Conservation (phyloP, 2,113 vertebrate species). For the Corydoras sp. region DNA sequence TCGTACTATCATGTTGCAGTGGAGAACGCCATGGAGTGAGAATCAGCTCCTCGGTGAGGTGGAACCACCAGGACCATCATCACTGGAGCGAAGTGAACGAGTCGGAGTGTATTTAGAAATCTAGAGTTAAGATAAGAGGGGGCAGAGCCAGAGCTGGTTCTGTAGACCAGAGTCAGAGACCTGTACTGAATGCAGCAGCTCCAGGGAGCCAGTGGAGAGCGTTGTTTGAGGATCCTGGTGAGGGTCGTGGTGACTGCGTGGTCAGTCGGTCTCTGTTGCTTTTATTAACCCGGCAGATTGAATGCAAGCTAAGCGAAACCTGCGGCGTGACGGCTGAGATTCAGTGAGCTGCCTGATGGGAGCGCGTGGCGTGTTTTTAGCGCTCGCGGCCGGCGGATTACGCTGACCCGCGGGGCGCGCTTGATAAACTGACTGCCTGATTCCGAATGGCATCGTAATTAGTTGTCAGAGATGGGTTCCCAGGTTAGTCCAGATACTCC, state of each 20-base stretch:
- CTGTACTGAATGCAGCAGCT: no score
- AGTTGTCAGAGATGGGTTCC: slow-evolving; percentile 52
- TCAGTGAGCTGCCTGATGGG: slow-evolving; percentile 27
- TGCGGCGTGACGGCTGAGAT: slow-evolving; percentile 8
- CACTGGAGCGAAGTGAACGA: no score
- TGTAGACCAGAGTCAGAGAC: no score
- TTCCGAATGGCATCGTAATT: slow-evolving; percentile 56
- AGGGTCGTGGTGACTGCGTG: no score
- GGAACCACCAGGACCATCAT: no score
- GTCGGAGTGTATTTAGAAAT: no score
- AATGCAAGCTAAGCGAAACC: slow-evolving; percentile 10
- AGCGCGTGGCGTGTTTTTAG: slow-evolving; percentile 11
- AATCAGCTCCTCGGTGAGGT: no score
- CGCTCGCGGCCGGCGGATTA: slow-evolving; percentile 8
- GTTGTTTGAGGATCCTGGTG: not conserved
- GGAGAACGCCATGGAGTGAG: no score
- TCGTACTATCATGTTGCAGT: no score
- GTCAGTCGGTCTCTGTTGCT: no score
- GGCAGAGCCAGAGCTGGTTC: no score
- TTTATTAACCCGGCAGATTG: not conserved
- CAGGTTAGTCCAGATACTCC: slow-evolving; percentile 56
- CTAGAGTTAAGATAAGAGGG: no score
- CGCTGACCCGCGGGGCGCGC: slow-evolving; percentile 52
- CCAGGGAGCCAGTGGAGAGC: not conserved
- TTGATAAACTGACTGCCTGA: slow-evolving; percentile 49